Conservation (phyloP, 1,140 invertebrate species). For the Camponotus vicinus region DNA sequence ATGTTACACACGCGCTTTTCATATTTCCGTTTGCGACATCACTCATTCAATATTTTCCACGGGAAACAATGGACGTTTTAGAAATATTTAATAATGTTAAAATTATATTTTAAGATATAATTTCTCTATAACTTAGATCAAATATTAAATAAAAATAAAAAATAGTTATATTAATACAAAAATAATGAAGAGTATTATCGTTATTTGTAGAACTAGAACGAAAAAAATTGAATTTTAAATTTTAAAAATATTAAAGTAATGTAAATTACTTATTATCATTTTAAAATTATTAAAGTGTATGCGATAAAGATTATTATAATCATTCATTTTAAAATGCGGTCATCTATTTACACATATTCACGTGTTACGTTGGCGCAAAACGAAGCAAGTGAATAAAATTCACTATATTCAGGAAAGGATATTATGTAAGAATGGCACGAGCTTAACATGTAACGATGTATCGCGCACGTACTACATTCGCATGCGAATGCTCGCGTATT, state of each 20-base stretch:
- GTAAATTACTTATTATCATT: too few species aligned
- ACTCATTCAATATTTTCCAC: constrained; percentile 6
- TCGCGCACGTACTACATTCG: constrained; percentile 60
- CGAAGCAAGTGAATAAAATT: constrained; percentile 46
- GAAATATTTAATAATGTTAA: neutral
- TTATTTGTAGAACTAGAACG: neutral
- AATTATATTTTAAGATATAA: neutral
- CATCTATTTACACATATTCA: neutral
- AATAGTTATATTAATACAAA: neutral
- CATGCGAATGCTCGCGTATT: constrained; percentile 65
- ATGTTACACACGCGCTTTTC: neutral
- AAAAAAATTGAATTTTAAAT: too few species aligned
- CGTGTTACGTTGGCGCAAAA: neutral
- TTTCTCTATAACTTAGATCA: too few species aligned
- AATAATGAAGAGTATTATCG: neutral
- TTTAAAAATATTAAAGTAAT: too few species aligned
- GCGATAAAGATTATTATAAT: neutral
- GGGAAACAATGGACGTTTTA: neutral
- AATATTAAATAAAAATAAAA: constrained; percentile 23
- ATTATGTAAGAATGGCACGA: constrained; percentile 40
- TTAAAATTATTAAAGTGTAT: neutral
- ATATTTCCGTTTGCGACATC: constrained; percentile 27
- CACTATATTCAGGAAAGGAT: constrained; percentile 51
- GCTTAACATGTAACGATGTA: constrained; percentile 65
- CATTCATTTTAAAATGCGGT: neutral